phyloP scores from a whole-genome alignment of 2,113 vertebrate species.

The Echinops telfairi region DNA sequence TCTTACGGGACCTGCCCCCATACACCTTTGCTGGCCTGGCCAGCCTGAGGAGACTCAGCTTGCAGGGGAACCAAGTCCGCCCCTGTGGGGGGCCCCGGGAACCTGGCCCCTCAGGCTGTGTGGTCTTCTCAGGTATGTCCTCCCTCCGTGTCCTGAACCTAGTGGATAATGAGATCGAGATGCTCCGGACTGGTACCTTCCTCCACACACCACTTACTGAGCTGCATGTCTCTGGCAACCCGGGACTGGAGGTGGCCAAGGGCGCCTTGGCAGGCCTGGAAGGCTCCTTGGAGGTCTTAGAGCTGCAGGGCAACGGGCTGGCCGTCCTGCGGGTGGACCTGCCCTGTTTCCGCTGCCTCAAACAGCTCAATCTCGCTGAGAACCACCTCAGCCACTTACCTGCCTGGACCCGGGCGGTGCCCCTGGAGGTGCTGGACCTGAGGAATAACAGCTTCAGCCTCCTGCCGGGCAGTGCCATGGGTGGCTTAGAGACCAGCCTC shows the following conservation, averaged over 20 bases:
- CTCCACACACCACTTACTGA: conserved; percentile 87
- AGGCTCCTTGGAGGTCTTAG: conserved; percentile 90
- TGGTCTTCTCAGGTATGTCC: conserved; percentile 87
- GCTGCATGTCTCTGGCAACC: conserved; percentile 93
- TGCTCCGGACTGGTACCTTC: conserved; percentile 88
- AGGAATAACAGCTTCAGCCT: conserved; percentile 93
- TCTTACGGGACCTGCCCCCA: conserved; percentile 86
- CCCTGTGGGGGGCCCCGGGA: conserved; percentile 77
- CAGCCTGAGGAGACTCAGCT: conserved; percentile 88
- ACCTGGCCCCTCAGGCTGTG: conserved; percentile 80
- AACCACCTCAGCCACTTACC: conserved; percentile 92
- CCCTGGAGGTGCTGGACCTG: conserved; percentile 94
- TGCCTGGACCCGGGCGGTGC: conserved; percentile 87
- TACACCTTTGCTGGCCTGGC: conserved; percentile 89
- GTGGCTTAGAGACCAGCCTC: conserved; percentile 90
- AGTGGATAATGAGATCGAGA: conserved; percentile 88
- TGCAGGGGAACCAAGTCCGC: conserved; percentile 90
- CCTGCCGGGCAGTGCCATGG: conserved; percentile 89
- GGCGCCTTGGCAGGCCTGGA: conserved; percentile 92
- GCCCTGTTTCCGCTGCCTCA: conserved; percentile 90
- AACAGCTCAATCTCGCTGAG: conserved; percentile 91
- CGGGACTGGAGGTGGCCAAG: conserved; percentile 88
- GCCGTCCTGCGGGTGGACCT: conserved; percentile 88
- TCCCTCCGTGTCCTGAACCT: conserved; percentile 90
- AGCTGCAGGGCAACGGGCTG: conserved; percentile 91